These are phyloP conservation scores for Drosophila mulleri DNA, from an alignment of 2,888 invertebrate species.

Conservation along the genomic window DNA sequence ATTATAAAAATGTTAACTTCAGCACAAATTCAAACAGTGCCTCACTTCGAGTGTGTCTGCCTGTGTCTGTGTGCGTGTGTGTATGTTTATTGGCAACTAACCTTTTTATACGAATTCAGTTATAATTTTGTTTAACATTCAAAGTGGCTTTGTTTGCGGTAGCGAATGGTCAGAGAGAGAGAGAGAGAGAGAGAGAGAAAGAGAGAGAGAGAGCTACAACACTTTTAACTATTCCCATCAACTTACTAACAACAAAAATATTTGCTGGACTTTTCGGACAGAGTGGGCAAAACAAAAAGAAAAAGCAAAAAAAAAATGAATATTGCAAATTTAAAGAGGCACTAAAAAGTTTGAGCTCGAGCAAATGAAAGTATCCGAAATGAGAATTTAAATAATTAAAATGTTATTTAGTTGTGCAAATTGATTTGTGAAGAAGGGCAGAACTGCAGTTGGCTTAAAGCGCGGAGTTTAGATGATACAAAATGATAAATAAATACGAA, in stretches of 20 bases:
- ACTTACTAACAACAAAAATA: slow-evolving; percentile 60
- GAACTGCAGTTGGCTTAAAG: neutral
- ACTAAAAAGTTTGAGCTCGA: slow-evolving; percentile 7
- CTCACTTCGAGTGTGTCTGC: slow-evolving; percentile 24
- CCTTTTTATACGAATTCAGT: slow-evolving; percentile 72
- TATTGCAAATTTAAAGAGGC: neutral
- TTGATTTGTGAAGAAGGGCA: neutral
- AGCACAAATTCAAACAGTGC: slow-evolving; percentile 79
- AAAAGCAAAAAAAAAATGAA: neutral
- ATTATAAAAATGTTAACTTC: slow-evolving; percentile 81
- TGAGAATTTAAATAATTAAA: slow-evolving; percentile 5
- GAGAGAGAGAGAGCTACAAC: slow-evolving; percentile 14
- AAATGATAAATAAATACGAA: too few relatives aligned
- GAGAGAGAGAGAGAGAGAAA: neutral
- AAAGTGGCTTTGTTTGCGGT: slow-evolving; percentile 71
- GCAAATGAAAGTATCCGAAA: slow-evolving; percentile 13
- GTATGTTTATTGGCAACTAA: slow-evolving; percentile 62
- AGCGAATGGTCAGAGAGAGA: neutral
- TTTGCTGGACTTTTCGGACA: slow-evolving; percentile 39
- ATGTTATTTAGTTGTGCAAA: neutral
- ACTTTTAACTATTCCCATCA: slow-evolving; percentile 59
- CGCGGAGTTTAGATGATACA: too few relatives aligned
- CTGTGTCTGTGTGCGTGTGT: slow-evolving; percentile 12
- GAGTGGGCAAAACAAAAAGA: neutral
- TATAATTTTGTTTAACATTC: slow-evolving; percentile 80